These are phyloP conservation scores for Nemopilema nomurai DNA, from an alignment of 30 jellyfish, hydroid and myxozoan species.

Conservation along the genomic window DNA sequence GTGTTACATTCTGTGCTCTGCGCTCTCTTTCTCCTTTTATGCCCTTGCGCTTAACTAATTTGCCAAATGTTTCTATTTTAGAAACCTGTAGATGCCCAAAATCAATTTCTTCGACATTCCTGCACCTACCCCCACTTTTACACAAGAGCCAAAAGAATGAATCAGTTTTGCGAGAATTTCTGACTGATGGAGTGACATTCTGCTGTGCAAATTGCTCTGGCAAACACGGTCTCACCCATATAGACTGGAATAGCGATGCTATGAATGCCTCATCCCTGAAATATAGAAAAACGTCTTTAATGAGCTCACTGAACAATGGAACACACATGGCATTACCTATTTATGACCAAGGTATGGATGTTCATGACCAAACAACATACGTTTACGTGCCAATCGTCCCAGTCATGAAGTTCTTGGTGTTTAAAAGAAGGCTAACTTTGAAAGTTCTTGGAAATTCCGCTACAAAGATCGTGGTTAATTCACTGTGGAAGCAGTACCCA, in stretches of 20 bases:
- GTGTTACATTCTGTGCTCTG: too few species aligned
- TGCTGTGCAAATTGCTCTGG: conserved; percentile 58
- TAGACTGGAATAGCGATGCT: conserved; percentile 36
- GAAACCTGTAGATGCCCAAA: conserved; percentile 48
- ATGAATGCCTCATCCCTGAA: conserved; percentile 11
- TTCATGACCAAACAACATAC: not conserved
- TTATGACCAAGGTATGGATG: conserved; percentile 6
- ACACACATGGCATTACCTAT: conserved; percentile 39
- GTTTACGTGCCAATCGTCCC: conserved; percentile 22
- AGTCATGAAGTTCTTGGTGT: conserved; percentile 9
- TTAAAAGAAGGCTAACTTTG: conserved; percentile 4
- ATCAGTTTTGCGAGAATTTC: conserved; percentile 1
- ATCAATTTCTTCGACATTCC: not conserved
- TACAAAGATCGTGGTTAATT: not conserved
- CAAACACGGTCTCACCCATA: conserved; percentile 25
- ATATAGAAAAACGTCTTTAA: not conserved
- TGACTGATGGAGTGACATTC: conserved; percentile 2
- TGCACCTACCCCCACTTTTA: conserved; percentile 21
- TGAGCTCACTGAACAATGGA: conserved; percentile 29
- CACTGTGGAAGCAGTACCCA: conserved; percentile 44
- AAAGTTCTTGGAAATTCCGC: conserved; percentile 50
- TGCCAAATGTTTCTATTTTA: not conserved
- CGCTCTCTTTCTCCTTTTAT: too few species aligned
- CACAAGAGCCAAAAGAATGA: not conserved
- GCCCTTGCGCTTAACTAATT: not conserved